Base-by-base conservation (phyloP, 1,140 invertebrate species). In the Theocolax elegans region DNA sequence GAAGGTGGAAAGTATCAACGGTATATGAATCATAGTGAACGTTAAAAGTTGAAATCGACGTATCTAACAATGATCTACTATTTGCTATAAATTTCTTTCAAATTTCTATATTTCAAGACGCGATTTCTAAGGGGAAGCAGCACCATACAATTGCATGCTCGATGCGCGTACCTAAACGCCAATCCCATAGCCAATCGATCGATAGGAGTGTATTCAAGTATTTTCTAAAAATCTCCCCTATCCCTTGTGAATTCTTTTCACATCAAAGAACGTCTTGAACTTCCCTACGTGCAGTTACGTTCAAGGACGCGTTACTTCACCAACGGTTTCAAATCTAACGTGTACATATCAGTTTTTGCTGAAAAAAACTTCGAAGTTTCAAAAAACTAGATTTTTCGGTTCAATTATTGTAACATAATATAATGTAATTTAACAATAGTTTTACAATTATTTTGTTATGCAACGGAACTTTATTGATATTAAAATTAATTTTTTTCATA, bases 181-280 rank as follows among this genome's bases (percentile, higher is more conserved):
- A 66, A 68, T 74, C 25, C 72, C 72, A 67, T 64, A 48, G 69
- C 72, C 63, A 71, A 64, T 74, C 72, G 65, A 73, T 74, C 68
- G 64, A 74, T 65, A 54, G 23, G 31, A n/a, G 53, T 59, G 66
- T 60, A 67, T 71, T 73, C 62, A 62, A 27, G 46, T 42, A 31
- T 58, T 66, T 59, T 58, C 51, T 35, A 46, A 38, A 56, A 68
- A 58, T 63, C 58, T 46, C 59, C 60, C 56, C 71, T 58, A 19
- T 6, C 19, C 44, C 40, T 9, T 38, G n/a, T n/a, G 12, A 19
- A 17, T 69, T 56, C 46, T 29, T 38, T 40, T 60, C 15, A 35
- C 17, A 31, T 10, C 13, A n/a, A 17, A 42, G 6, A 38, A 53
- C 53, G 44, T 64, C 60, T 49, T 62, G 15, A 17, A 51, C 19